These are phyloP conservation scores for Branchipolynoe longqiensis DNA, from an alignment of 2,888 invertebrate species.

Conservation along the genomic window DNA sequence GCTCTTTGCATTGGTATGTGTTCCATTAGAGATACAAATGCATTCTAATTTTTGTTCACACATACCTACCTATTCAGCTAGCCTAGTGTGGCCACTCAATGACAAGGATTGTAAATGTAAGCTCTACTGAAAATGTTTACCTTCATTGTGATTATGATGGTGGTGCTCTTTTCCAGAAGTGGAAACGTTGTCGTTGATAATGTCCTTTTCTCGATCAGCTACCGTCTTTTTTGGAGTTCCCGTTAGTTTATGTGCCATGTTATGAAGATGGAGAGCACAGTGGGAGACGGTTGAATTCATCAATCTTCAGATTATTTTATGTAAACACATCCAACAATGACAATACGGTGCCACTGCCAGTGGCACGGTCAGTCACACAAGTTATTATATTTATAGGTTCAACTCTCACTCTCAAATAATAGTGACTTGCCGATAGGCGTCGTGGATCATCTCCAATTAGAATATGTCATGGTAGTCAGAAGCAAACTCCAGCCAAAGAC, in stretches of 20 bases:
- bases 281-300: not conserved
- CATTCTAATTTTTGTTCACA: too few species aligned
- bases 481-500: not conserved
- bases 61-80: too few species aligned
- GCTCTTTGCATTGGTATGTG: too few species aligned
- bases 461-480: not conserved
- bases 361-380: too few species aligned
- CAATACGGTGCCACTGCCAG: too few species aligned
- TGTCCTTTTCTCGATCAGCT: conserved; percentile 34
- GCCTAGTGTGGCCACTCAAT: too few species aligned
- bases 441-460: too few species aligned
- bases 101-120: too few species aligned
- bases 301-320: not conserved
- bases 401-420: too few species aligned
- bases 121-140: conserved; percentile 20
- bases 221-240: conserved; percentile 33
- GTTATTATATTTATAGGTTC: too few species aligned
- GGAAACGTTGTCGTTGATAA: conserved; percentile 53
- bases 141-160: conserved; percentile 44
- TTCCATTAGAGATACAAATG: too few species aligned
- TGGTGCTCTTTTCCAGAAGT: not conserved
- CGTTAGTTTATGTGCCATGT: conserved; percentile 34
- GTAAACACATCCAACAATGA: not conserved
- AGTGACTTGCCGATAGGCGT: too few species aligned
- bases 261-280: conserved; percentile 4